These are phyloP conservation scores for Prunella fulvescens DNA, from an alignment of 2,113 vertebrate species.

Conservation along the genomic window DNA sequence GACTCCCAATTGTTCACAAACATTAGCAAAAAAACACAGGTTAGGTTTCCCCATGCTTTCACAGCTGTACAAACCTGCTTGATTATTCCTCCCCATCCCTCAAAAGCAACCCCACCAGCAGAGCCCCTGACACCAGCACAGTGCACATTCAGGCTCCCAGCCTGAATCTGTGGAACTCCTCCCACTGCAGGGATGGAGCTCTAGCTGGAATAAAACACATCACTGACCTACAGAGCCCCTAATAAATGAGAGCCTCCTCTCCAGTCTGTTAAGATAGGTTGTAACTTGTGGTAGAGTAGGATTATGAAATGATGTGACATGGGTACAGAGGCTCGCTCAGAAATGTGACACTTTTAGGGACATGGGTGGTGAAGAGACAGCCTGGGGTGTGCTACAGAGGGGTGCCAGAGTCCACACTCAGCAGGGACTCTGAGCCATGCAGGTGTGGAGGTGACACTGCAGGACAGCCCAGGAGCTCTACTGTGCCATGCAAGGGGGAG, in stretches of 20 bases:
- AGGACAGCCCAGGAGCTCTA: not conserved
- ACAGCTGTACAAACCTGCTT: conserved; percentile 15
- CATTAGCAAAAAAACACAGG: not conserved
- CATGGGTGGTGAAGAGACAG: not conserved
- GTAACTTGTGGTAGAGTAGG: not conserved
- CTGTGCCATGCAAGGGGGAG: not conserved
- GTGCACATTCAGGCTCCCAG: not conserved
- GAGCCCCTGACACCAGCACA: not conserved
- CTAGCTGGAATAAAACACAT: not conserved
- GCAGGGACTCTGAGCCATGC: not conserved
- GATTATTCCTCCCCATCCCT: not conserved
- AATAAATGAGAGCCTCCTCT: not conserved
- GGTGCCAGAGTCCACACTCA: not conserved
- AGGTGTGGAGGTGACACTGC: not conserved
- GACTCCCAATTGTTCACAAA: conserved; percentile 7
- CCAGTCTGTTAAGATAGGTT: not conserved
- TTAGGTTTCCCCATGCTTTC: conserved; percentile 10
- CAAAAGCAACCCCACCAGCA: not conserved
- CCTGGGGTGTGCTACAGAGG: not conserved
- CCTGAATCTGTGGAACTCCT: not conserved
- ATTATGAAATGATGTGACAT: not conserved
- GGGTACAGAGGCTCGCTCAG: not conserved
- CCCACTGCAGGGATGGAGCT: not conserved
- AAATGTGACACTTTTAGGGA: fast-evolving
- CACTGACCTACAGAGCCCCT: not conserved